phyloP scores from a whole-genome alignment of 2,797 vertebrate genomes.

The Pipistrellus nathusii region DNA sequence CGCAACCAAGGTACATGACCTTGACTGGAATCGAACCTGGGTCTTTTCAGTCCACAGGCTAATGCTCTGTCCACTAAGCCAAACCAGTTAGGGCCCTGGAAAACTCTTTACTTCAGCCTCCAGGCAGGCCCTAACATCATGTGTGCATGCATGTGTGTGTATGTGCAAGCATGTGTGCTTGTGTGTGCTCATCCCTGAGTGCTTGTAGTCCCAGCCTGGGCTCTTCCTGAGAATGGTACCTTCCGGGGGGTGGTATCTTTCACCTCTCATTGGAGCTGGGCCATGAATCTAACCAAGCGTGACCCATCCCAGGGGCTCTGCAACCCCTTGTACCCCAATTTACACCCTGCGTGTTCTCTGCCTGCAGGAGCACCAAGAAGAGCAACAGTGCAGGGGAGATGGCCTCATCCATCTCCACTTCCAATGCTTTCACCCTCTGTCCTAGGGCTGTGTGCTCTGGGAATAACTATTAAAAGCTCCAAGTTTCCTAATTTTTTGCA shows the following conservation, averaged over 20 bases:
- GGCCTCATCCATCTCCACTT: not conserved
- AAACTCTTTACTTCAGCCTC: not conserved
- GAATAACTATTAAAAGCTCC: conserved; percentile 26
- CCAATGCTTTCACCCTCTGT: not conserved
- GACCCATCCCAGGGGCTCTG: not conserved
- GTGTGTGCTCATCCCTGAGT: not conserved
- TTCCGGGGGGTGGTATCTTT: too few species aligned
- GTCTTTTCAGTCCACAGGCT: too few species aligned
- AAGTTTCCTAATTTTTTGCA: conserved; percentile 46
- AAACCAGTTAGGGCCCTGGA: too few species aligned
- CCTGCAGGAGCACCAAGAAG: not conserved
- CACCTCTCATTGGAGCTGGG: not conserved
- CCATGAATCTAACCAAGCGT: not conserved
- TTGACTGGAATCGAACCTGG: too few species aligned
- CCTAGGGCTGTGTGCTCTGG: not conserved
- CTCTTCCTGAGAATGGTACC: not conserved
- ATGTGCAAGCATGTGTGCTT: not conserved
- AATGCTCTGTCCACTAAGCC: too few species aligned
- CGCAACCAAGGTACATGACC: too few species aligned
- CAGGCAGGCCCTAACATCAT: not conserved
- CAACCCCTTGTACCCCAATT: not conserved
- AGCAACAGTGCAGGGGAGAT: not conserved
- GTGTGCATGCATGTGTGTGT: rapidly evolving
- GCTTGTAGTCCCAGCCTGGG: not conserved
- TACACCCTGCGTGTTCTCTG: not conserved